These are phyloP conservation scores for Lamprologus ornatipinnis DNA, from an alignment of 2,113 vertebrate species.

Conservation along the genomic window DNA sequence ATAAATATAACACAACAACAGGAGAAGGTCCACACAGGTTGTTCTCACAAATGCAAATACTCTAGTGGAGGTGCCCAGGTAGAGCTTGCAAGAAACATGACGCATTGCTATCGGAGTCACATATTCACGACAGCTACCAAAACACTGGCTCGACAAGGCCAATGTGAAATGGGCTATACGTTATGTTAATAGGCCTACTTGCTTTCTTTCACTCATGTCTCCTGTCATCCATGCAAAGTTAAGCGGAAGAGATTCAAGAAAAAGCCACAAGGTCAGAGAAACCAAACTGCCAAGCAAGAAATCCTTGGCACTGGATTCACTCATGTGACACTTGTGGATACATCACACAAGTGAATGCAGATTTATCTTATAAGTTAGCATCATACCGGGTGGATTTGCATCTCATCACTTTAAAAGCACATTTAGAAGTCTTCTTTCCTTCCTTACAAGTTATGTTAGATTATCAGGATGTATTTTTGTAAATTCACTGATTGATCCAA, in stretches of 20 bases:
- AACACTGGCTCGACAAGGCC: background rate
- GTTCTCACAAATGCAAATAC: background rate
- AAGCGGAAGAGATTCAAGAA: background rate
- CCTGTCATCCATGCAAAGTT: background rate
- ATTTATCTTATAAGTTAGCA: background rate
- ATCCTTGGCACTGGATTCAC: background rate
- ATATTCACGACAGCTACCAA: background rate
- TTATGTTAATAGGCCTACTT: background rate
- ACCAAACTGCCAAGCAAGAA: background rate
- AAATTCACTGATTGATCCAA: background rate
- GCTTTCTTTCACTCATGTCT: background rate
- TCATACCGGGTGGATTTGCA: background rate
- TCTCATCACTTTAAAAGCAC: background rate
- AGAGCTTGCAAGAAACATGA: background rate
- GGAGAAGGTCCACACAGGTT: background rate
- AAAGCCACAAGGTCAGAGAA: background rate
- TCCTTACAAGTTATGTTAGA: background rate
- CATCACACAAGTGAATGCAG: background rate
- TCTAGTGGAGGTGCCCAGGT: background rate
- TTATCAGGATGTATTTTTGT: background rate
- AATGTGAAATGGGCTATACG: background rate
- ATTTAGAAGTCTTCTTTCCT: background rate
- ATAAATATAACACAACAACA: background rate
- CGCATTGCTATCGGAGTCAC: background rate
- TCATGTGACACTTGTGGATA: background rate